Base-by-base conservation (phyloP, 2,888 invertebrate species). In the Polylopha cassiicola region DNA sequence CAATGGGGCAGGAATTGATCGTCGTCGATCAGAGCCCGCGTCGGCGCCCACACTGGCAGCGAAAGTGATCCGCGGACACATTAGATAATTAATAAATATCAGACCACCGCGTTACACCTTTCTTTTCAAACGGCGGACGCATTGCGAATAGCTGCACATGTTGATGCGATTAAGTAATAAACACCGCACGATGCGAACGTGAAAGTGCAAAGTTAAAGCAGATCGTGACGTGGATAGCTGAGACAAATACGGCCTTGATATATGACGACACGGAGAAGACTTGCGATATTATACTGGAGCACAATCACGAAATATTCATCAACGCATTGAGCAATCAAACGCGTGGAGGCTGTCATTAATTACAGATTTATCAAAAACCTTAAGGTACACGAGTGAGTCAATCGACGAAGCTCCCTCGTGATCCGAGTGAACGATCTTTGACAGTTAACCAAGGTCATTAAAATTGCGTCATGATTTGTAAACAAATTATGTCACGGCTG, bases 171-270 rank as follows among this genome's bases (percentile, higher is more conserved):
- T n/a, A n/a, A n/a, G n/a, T n/a, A n/a, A n/a, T n/a, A n/a, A n/a
- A n/a, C n/a, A n/a, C n/a, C n/a, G n/a, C n/a, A n/a, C n/a, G 45
- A 46, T 50, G 55, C 43, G 56, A 53, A 53, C 63, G 65, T 65
- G 67, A 66, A 73, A 71, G 68, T 62, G 56, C 53, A 65, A 52
- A 42, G 48, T 39, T 41, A 38, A 37, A 39, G 37, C 36, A 51
- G 58, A 64, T 57, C 53, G 53, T 68, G 63, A 65, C 66, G 68
- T 69, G 56, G 71, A 72, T 75, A 66, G 55, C 59, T 55, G 49
- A 72, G 58, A 73, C 72, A 72, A 73, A 71, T 58, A 50, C 59
- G 68, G 65, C 74, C 75, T 72, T 71, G 67, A 53, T 49, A 51
- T 48, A 44, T 42, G 51, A 58, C 57, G 61, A 61, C 58, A 65